Evolutionary conservation across 2,797 vertebrate species (phyloP), one percentile per base, ranked within the genome.

Genomic region (Antrozous pallidus): DNA sequence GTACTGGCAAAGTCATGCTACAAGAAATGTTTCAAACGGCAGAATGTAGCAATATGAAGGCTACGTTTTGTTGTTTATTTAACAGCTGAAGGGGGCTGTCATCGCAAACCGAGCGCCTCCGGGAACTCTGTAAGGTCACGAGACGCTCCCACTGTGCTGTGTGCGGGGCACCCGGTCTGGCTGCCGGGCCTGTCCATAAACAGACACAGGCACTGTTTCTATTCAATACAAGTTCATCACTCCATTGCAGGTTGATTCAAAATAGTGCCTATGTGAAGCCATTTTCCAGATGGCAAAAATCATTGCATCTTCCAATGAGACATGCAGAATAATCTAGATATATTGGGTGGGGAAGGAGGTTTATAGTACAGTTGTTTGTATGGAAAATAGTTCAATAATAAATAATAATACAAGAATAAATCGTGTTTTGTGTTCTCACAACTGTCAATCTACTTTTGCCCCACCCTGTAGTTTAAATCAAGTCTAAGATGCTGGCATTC

Each of bases 51-150:
- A 96, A 96, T 97, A 97, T 94, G 95, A 98, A 97, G 97, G 93
- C 96, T 86, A 94, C 98, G 96, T 97, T 97, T 98, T 98, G 97
- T 98, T 98, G 98, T 98, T 98, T 98, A 98, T 98, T 98, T 98
- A 98, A 98, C 97, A 98, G 98, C 97, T 85, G 96, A 91, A 97
- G 47, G 89, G 97, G 97, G 97, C 98, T 97, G 97, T 96, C 96
- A 95, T 95, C 88, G 97, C 95, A 94, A 96, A 93, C 96, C 14
- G 75, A 94, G 96, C 98, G 95, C 92, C 98, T 95, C 94, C 92
- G 96, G 96, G 97, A 88, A 95, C 85, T 95, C 96, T 97, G 97
- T 96, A 91, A 96, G 97, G 97, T 98, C 97, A 96, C 90, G 22
- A 20, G 58, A 1, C 2, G 13, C 28, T 89, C 84, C 87, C 38